A percentile compares a stretch with the other conserved stretches of the same genome.
Conservation (phyloP, 2,888 invertebrate species). For the Cactoblastis cactorum region DNA sequence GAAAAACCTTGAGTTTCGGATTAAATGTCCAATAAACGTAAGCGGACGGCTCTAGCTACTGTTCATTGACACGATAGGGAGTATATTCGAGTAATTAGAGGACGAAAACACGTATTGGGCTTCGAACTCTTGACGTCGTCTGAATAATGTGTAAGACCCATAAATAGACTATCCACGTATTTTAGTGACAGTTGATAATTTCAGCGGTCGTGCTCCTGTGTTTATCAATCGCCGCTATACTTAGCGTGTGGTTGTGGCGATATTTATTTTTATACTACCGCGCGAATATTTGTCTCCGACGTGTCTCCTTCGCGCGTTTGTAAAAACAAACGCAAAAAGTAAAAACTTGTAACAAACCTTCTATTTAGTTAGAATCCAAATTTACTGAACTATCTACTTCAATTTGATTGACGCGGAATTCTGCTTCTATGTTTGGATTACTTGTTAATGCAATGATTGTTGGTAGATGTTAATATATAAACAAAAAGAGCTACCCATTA, state of each 20-base stretch:
- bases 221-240: slow-evolving; percentile 7
- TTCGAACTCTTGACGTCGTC: slow-evolving; percentile 12
- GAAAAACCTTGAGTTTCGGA: slow-evolving; percentile 6
- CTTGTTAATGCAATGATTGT: too few species aligned
- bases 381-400: too few species aligned
- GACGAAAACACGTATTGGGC: slow-evolving; percentile 11
- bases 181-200: neutral
- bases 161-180: slow-evolving; percentile 18
- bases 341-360: too few species aligned
- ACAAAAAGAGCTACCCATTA: too few species aligned
- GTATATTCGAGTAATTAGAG: slow-evolving; percentile 16
- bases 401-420: too few species aligned
- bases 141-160: slow-evolving; percentile 18
- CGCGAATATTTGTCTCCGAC: neutral
- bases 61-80: slow-evolving; percentile 11
- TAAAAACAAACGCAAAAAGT: too few species aligned
- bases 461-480: too few species aligned
- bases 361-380: too few species aligned
- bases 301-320: neutral
- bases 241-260: slow-evolving; percentile 1
- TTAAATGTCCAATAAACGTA: slow-evolving; percentile 7
- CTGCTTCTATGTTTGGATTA: too few species aligned
- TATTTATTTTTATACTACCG: neutral
- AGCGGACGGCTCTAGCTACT: slow-evolving; percentile 4
- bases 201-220: neutral